Evolutionary conservation across 2,113 vertebrate genomes (phyloP).

Genomic region (Eubucco bourcierii): DNA sequence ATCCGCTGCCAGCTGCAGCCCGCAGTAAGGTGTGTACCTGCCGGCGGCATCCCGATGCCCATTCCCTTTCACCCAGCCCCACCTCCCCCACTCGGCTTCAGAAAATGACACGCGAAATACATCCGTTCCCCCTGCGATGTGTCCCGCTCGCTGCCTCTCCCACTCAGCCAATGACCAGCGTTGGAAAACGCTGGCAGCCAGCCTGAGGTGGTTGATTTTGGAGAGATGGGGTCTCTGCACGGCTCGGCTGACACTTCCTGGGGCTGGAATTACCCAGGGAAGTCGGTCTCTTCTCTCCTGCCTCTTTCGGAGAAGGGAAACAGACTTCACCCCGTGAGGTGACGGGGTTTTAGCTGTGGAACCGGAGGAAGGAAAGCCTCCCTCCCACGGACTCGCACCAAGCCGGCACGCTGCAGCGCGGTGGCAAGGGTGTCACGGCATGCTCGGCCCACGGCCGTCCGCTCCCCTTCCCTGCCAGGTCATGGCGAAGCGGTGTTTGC

Average conservation of each 20-base stretch:
- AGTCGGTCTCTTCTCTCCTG: background rate
- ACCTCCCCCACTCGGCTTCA: too few species aligned
- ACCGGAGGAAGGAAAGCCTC: background rate
- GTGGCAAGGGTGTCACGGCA: background rate
- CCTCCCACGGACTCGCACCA: background rate
- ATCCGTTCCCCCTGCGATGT: rapidly evolving
- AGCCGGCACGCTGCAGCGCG: background rate
- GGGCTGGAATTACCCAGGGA: background rate
- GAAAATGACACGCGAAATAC: rapidly evolving
- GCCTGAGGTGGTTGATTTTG: background rate
- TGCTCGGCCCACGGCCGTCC: background rate
- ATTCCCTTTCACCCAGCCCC: background rate
- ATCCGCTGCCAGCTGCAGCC: background rate
- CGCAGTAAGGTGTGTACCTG: background rate
- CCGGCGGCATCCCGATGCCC: background rate
- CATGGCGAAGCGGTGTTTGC: background rate
- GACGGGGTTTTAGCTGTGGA: background rate
- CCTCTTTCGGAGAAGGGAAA: background rate
- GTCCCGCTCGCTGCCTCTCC: background rate
- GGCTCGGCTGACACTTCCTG: background rate
- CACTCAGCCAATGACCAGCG: rapidly evolving
- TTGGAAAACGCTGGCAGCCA: rapidly evolving
- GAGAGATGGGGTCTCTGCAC: background rate
- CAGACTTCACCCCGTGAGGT: background rate
- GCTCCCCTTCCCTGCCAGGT: background rate